Conservation (phyloP, 1,140 invertebrate species). For the Nixonia krombeini region DNA sequence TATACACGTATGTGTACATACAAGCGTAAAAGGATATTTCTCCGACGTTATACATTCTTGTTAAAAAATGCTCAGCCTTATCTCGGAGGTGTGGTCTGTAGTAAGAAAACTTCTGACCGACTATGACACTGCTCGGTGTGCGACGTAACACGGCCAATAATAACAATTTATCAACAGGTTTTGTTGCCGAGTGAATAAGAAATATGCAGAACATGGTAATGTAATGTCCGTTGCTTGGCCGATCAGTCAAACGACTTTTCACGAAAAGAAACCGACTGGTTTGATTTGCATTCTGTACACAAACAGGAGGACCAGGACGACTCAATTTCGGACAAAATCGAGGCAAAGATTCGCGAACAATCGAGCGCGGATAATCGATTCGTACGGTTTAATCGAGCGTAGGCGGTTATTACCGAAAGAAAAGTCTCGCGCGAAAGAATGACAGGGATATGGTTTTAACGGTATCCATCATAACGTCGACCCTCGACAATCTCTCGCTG, state of each 20-base stretch:
- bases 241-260: constrained; percentile 7
- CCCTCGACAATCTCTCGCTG: neutral
- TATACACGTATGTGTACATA: too few species aligned
- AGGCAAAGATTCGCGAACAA: too few species aligned
- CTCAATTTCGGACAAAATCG: too few species aligned
- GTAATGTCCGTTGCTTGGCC: constrained; percentile 14
- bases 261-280: constrained; percentile 8
- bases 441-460: constrained; percentile 36
- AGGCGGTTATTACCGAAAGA: constrained; percentile 18
- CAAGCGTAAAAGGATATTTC: constrained; percentile 27
- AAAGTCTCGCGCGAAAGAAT: constrained; percentile 17
- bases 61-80: constrained; percentile 46
- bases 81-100: constrained; percentile 45
- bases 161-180: constrained; percentile 48
- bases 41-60: constrained; percentile 33
- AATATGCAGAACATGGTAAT: constrained; percentile 37
- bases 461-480: constrained; percentile 20
- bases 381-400: constrained; percentile 13
- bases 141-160: constrained; percentile 41
- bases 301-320: too few species aligned
- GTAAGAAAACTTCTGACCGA: constrained; percentile 44
- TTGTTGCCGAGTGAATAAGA: constrained; percentile 37
- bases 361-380: too few species aligned
- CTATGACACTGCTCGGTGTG: constrained; percentile 44
- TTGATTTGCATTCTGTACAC: constrained; percentile 8